Percentiles rank a stretch among this genome's conserved stretches.
phyloP scores from a whole-genome alignment of 2,888 invertebrate genomes.

The Therioaphis trifolii region DNA sequence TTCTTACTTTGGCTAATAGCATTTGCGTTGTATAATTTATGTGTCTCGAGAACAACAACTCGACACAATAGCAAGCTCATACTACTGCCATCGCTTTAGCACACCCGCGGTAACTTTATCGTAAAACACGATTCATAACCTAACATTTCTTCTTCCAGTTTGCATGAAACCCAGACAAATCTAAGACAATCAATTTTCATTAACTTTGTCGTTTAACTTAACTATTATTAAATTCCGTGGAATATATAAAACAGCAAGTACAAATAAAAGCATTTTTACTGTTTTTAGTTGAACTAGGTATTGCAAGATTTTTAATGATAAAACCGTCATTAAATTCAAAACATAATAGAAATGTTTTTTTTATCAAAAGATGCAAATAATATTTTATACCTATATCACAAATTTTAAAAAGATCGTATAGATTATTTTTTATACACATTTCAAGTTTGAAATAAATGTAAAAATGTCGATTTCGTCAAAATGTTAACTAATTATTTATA shows the following conservation, averaged over 20 bases:
- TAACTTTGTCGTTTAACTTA: background rate
- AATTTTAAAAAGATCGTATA: too few species aligned
- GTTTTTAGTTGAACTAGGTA: too few species aligned
- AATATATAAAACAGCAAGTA: conserved; percentile 3
- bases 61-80: conserved; percentile 20
- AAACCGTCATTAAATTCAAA: too few species aligned
- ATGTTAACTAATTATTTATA: too few species aligned
- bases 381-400: too few species aligned
- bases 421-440: too few species aligned
- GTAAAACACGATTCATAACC: conserved; percentile 38
- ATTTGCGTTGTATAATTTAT: conserved; percentile 39
- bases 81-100: background rate
- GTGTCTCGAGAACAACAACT: conserved; percentile 20
- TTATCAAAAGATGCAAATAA: too few species aligned
- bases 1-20: conserved; percentile 4
- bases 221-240: conserved; percentile 27
- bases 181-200: conserved; percentile 33
- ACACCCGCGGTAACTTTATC: conserved; percentile 30
- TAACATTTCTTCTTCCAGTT: conserved; percentile 50
- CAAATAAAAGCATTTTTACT: background rate
- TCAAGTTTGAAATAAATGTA: too few species aligned
- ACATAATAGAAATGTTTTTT: too few species aligned
- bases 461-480: too few species aligned
- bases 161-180: conserved; percentile 37
- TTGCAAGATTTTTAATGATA: too few species aligned